phyloP scores from a whole-genome alignment of 1,140 invertebrate genomes.

The Ylistrum balloti region DNA sequence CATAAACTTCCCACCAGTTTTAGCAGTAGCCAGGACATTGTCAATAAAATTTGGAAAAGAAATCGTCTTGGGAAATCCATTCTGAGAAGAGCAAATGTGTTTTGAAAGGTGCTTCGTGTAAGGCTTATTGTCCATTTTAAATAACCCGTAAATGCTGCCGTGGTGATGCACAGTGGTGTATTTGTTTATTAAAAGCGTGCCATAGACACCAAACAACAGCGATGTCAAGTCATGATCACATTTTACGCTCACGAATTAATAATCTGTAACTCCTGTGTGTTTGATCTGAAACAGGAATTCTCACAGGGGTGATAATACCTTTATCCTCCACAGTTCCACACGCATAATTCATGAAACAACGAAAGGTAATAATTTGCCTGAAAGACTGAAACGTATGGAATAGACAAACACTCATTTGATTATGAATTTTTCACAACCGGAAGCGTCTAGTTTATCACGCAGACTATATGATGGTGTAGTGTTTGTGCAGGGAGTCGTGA shows the following conservation, averaged over 20 bases:
- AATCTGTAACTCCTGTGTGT: conserved; percentile 19
- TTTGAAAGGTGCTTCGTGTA: conserved; percentile 6
- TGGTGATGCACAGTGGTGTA: conserved; percentile 31
- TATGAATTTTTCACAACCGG: conserved; percentile 38
- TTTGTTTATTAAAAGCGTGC: conserved; percentile 39
- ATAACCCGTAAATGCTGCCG: neutral
- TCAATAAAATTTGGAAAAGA: conserved; percentile 40
- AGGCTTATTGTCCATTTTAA: conserved; percentile 20
- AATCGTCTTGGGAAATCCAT: conserved; percentile 33
- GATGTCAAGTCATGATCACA: conserved; percentile 9
- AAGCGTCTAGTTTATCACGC: conserved; percentile 26
- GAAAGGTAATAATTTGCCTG: conserved; percentile 28
- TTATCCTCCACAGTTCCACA: neutral
- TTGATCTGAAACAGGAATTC: neutral
- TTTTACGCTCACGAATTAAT: conserved; percentile 31
- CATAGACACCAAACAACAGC: neutral
- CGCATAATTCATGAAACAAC: conserved; percentile 20
- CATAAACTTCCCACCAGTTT: conserved; percentile 38
- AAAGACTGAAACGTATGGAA: neutral
- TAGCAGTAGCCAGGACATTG: conserved; percentile 16
- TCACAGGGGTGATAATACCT: conserved; percentile 32
- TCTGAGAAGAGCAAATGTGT: conserved; percentile 30
- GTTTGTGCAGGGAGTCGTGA: conserved; percentile 7
- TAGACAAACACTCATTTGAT: conserved; percentile 34
- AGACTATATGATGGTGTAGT: neutral